Percentiles rank a stretch among this genome's conserved stretches.
phyloP scores from a whole-genome alignment of 1,140 invertebrate species.

The Platorchestia sp. region DNA sequence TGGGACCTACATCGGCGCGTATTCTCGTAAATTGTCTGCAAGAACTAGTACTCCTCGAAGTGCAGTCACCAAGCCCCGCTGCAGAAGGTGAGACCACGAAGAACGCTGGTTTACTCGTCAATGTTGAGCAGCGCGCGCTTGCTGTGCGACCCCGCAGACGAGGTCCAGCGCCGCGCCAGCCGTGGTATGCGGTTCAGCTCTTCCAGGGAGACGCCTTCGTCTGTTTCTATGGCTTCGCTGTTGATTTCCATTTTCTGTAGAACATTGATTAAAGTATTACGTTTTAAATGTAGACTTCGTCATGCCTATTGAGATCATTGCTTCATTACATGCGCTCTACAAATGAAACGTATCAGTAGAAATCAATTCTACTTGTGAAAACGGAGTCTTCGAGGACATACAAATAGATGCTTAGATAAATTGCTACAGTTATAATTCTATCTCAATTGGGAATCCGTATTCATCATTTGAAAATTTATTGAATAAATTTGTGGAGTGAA shows the following conservation, averaged over 20 bases:
- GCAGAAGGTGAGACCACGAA: neutral
- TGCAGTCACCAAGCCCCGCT: neutral
- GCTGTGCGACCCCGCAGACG: neutral
- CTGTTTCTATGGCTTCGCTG: conserved; percentile 55
- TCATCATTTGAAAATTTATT: no score
- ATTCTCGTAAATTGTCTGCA: neutral
- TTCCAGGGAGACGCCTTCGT: conserved; percentile 21
- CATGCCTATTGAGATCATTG: neutral
- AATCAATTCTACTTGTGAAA: no score
- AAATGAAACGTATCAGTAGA: no score
- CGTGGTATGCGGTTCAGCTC: neutral
- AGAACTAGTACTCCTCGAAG: neutral
- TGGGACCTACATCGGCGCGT: neutral
- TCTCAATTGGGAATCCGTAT: no score
- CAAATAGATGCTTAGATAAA: no score
- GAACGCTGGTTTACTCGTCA: neutral
- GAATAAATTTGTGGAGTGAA: no score
- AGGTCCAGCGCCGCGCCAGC: neutral
- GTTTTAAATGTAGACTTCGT: neutral
- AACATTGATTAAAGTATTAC: neutral
- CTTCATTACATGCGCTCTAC: no score
- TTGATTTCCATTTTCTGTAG: conserved; percentile 56
- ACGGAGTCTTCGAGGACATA: no score
- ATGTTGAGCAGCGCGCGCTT: neutral
- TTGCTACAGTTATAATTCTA: no score